Evolutionary conservation across 2,113 vertebrate genomes (phyloP).

Genomic region (Progne subis): DNA sequence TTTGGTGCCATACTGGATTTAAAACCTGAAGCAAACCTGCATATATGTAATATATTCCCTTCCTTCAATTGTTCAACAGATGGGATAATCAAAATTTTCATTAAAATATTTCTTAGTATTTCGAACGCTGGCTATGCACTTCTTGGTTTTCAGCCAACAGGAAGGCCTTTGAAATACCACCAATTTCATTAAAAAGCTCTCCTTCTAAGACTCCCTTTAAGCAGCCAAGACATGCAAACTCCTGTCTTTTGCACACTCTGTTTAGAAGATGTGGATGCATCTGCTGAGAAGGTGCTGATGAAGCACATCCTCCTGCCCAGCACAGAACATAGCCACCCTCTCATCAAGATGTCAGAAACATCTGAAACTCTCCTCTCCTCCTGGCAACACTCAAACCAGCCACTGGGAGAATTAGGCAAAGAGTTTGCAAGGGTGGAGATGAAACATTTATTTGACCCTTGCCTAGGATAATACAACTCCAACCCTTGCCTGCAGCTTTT

Average conservation of each 20-base stretch:
- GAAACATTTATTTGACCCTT: neutral
- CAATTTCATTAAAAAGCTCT: neutral
- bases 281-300: neutral
- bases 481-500: neutral
- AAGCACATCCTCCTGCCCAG: accelerated
- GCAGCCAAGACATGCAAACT: neutral
- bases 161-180: neutral
- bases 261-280: neutral
- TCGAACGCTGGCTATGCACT: neutral
- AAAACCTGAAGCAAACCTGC: neutral
- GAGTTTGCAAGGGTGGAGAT: neutral
- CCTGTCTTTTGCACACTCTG: neutral
- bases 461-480: neutral
- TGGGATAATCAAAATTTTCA: neutral
- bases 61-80: neutral
- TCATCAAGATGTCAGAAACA: neutral
- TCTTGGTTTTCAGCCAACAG: neutral
- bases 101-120: conserved; percentile 1
- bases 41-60: neutral
- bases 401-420: neutral
- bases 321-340: accelerated
- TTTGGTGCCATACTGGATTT: neutral
- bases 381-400: neutral
- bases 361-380: neutral
- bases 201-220: neutral